Conservation (phyloP, 2,113 vertebrate species). For the Quiscalus mexicanus region DNA sequence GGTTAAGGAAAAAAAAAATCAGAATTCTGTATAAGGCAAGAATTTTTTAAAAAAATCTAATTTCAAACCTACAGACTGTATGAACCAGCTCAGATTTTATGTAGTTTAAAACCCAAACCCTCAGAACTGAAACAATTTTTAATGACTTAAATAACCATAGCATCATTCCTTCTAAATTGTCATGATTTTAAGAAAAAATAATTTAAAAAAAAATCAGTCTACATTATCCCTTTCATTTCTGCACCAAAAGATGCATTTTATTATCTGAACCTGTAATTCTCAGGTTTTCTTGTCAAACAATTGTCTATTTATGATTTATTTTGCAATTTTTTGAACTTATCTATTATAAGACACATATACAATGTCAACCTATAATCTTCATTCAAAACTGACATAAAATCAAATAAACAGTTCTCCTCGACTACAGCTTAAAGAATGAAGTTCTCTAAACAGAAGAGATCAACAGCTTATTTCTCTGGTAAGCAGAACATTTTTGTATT, state of each 20-base stretch:
- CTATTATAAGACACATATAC: not conserved
- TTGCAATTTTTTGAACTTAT: not conserved
- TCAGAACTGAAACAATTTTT: not conserved
- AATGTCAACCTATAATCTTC: not conserved
- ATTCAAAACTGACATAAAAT: not conserved
- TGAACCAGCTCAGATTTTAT: not conserved
- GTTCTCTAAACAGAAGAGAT: not conserved
- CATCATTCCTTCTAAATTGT: not conserved
- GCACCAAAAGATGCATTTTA: not conserved
- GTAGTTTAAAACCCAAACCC: not conserved
- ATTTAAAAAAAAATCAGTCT: not conserved
- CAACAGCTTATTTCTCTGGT: not conserved
- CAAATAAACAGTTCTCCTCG: not conserved
- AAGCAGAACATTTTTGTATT: not conserved
- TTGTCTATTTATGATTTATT: not conserved
- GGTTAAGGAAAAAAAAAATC: not conserved
- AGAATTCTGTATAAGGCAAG: not conserved
- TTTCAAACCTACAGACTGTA: not conserved
- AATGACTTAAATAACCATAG: not conserved
- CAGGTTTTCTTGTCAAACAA: not conserved
- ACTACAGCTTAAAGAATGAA: not conserved
- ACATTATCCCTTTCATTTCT: not conserved
- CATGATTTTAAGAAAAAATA: too few relatives aligned
- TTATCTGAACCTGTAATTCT: not conserved
- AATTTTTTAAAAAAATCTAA: fast-evolving